phyloP scores from a whole-genome alignment of 2,113 vertebrate genomes.

The Notothenia rossii region DNA sequence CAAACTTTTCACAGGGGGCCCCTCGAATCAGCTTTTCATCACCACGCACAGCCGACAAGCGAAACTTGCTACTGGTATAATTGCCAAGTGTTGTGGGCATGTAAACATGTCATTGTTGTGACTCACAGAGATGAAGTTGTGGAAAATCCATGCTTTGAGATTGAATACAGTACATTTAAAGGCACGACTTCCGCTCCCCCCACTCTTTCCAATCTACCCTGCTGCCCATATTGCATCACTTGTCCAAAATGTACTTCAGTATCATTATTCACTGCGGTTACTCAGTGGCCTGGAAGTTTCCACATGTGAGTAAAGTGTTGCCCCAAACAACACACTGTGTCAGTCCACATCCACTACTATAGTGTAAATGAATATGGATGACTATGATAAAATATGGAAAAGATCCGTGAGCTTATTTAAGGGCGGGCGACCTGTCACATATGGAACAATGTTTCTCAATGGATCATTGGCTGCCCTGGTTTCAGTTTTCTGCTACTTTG shows the following conservation, averaged over 20 bases:
- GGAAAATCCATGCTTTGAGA: slow-evolving; percentile 3
- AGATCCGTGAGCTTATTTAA: slow-evolving; percentile 70
- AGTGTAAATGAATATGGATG: slow-evolving; percentile 65
- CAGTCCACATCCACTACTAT: slow-evolving; percentile 17
- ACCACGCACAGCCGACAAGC: too few species aligned
- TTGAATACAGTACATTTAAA: slow-evolving; percentile 51
- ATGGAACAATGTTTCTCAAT: slow-evolving; percentile 59
- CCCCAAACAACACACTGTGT: slow-evolving; percentile 4
- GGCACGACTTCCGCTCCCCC: slow-evolving; percentile 3
- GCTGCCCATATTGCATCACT: slow-evolving; percentile 12
- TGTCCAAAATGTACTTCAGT: slow-evolving; percentile 13
- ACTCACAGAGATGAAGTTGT: slow-evolving; percentile 34
- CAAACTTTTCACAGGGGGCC: too few species aligned
- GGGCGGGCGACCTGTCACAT: slow-evolving; percentile 58
- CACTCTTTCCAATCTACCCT: background rate
- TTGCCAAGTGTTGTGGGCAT: background rate
- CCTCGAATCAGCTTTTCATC: too few species aligned
- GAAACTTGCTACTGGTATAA: too few species aligned
- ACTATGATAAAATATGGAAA: slow-evolving; percentile 66
- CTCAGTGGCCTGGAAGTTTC: slow-evolving; percentile 31
- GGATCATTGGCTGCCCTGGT: slow-evolving; percentile 72
- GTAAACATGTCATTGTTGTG: slow-evolving; percentile 1
- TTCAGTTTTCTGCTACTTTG: slow-evolving; percentile 52
- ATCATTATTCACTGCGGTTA: slow-evolving; percentile 28
- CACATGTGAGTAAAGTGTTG: slow-evolving; percentile 11